Base-by-base conservation (phyloP, 2,797 vertebrate species). In the Phyllotis vaccarum region DNA sequence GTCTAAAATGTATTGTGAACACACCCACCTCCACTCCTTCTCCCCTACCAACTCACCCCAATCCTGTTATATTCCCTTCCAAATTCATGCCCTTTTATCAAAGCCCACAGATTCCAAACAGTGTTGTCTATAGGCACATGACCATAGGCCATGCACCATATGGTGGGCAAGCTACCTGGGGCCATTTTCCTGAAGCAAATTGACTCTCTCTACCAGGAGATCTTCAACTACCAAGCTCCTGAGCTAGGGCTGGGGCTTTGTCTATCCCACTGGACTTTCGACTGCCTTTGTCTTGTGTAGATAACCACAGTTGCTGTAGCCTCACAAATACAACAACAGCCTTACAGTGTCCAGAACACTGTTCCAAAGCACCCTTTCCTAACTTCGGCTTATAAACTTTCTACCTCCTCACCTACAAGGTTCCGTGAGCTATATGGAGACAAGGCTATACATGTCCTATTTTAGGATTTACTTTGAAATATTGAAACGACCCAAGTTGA, bases 401-500 rank as follows among this genome's bases (percentile, higher is more conserved):
- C 83, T 13, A 37, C 6, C 1, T 13, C 64, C 0, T 86, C 64
- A 27, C 29, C 83, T 54, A 24, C 34, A 11, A 14, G 70, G 31
- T 27, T 54, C 34, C 34, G 34, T 29, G 19, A 52, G 43, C 21
- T 49, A 7, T 49, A 43, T 34, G 13, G 46, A 22, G 22, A 17
- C 17, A 13, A 70, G 46, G 21, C 19, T 86, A 22, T 70, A 34
- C 4, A 29, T 70, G 24, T 54, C 14, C 22, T 70, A 17, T 6
- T 21, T 29, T 40, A 86, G 21, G 34, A 54, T 17, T 92, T 21
- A 83, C 54, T 80, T n/a, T 88, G 85, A 93, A 85, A 60, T 70
- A 14, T 37, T 85, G 74, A 89, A 95, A 89, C 10, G 95, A 94
- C 13, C 29, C 43, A 58, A 76, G 82, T 9, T 70, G 34, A 58